Base-by-base conservation (phyloP, 1,140 invertebrate genomes). In the Meloidogyne chitwoodi region DNA sequence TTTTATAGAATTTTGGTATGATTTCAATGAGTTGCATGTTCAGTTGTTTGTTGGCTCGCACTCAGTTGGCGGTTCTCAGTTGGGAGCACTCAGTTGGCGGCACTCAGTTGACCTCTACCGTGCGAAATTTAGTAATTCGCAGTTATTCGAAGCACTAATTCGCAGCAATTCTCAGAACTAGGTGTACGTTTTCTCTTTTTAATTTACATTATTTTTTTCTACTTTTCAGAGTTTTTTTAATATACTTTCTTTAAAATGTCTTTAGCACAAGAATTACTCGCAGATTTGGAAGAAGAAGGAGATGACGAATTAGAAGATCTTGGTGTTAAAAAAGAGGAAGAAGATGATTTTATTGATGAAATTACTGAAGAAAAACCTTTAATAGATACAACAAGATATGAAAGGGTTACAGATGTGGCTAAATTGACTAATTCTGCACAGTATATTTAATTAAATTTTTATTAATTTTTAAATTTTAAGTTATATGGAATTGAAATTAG, bases 201-300 rank as follows among this genome's bases (percentile, higher is more conserved):
- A n/a, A n/a, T n/a, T n/a, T n/a, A n/a, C n/a, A n/a, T n/a, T n/a
- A n/a, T n/a, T n/a, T n/a, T n/a, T n/a, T n/a, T n/a, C n/a, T n/a
- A n/a, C n/a, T 6, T 31, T 31, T 31, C 6, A 2, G 6, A 31
- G 6, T 2, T 31, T 31, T 31, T 31, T 31, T 31, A 6, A 31
- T 31, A 31, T 31, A 31, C 6, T 31, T 31, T 11, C 10, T 65
- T 19, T 67, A 22, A 61, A 74, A 86, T 86, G 85, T 86, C 85
- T 31, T 68, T 86, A 6, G 86, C 85, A n/a, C 84, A 86, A 29
- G 86, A 87, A 68, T 67, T 86, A 38, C 73, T 87, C 11, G 85
- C 85, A 6, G 85, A 86, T 83, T 79, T 86, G 26, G 85, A 86
- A 24, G 85, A 84, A 44, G 84, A 79, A 48, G 84, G 75, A 24